Evolutionary conservation across 1,140 invertebrate species (phyloP), one percentile per base, ranked within the genome.

Genomic region (Brachionus paranguensis): DNA sequence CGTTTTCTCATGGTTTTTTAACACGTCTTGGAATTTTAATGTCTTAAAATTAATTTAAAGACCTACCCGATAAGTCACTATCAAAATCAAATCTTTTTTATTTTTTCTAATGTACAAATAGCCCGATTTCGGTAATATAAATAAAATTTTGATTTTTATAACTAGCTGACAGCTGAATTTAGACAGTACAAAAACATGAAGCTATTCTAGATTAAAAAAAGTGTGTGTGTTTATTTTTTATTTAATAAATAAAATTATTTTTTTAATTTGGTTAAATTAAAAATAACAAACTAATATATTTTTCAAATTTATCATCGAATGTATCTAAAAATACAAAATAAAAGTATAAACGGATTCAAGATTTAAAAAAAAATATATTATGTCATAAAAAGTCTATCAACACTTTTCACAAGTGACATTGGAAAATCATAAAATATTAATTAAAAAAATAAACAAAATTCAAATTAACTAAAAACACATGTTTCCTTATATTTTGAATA

Each of bases 1-100:
- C n/a, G n/a, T 72, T 72, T 72, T 72, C 68, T 72, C 68, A 72
- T 72, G 33, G 41, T 20, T 72, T 72, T 72, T 72, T 72, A 72
- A 72, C 68, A 72, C 68, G 17, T 72, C 41, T 72, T 72, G 68
- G 68, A 72, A 72, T 72, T 72, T 72, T 17, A 72, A 68, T 68
- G 65, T 41, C 53, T 60, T 60, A 20, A 37, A 33, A 41, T 68
- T 24, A 20, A 68, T 68, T 68, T 33, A 68, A 41, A 68, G 27
- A 68, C 65, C 17, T 68, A 33, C 33, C 65, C 11, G 33, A 68
- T 68, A 68, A 68, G 33, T 68, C 27, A 68, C 33, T 68, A 68
- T 68, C 27, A 33, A 33, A 68, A 68, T 68, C 14, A 68, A 29
- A 68, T 68, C 65, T 68, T n/a, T 68, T 33, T 68, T 29, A 68